These are phyloP conservation scores for Triops cancriformis DNA, from an alignment of 1,140 invertebrate genomes.

Conservation along the genomic window DNA sequence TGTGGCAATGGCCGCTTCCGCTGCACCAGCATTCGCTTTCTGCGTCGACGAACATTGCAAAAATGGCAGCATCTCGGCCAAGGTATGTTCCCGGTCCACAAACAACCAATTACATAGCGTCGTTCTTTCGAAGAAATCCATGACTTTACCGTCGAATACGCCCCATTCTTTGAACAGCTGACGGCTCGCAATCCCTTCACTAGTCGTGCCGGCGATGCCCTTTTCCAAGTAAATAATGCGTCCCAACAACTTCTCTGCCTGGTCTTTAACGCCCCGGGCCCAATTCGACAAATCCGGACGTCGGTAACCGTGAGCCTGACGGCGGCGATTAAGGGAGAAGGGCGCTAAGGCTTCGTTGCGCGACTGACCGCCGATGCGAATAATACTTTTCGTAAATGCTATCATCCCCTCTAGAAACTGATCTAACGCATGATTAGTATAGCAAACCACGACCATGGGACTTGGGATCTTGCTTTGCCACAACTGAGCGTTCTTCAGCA, in stretches of 20 bases:
- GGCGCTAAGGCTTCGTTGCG: slow-evolving; percentile 47
- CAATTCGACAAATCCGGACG: not conserved
- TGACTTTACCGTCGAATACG: not conserved
- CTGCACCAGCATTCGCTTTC: not conserved
- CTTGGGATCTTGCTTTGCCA: slow-evolving; percentile 21
- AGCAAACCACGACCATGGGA: slow-evolving; percentile 72
- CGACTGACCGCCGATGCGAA: slow-evolving; percentile 63
- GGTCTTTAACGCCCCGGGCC: not conserved
- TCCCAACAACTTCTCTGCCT: not conserved
- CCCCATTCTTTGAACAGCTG: not conserved
- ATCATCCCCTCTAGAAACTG: slow-evolving; percentile 66
- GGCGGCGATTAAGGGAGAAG: slow-evolving; percentile 37
- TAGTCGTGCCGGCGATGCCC: not conserved
- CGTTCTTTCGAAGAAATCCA: not conserved
- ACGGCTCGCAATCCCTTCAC: not conserved
- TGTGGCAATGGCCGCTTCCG: not conserved
- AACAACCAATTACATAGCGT: slow-evolving; percentile 11
- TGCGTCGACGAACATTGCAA: not conserved
- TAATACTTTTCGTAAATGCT: slow-evolving; percentile 39
- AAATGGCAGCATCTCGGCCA: not conserved
- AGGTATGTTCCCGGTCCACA: not conserved
- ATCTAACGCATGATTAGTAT: slow-evolving; percentile 80
- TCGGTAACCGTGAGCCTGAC: not conserved
- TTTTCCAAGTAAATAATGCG: not conserved
- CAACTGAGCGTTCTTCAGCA: slow-evolving; percentile 40